These are phyloP conservation scores for Agapetus fuscipes DNA, from an alignment of 2,888 invertebrate species.

Conservation along the genomic window DNA sequence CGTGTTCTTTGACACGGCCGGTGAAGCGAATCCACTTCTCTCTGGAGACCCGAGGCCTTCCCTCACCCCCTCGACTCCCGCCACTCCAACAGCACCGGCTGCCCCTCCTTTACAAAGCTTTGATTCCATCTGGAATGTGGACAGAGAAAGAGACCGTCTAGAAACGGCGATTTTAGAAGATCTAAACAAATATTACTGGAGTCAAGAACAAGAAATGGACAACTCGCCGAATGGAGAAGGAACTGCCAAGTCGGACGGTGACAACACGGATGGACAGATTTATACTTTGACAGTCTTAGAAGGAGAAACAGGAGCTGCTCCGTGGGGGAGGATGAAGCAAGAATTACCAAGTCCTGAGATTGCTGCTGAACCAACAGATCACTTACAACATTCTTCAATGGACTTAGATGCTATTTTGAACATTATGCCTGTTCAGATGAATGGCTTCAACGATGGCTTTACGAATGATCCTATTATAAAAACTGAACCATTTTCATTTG, in stretches of 20 bases:
- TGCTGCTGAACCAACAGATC: slow-evolving; percentile 41
- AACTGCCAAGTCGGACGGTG: slow-evolving; percentile 41
- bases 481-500: slow-evolving; percentile 64
- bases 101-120: slow-evolving; percentile 40
- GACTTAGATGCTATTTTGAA: slow-evolving; percentile 75
- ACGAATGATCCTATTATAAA: slow-evolving; percentile 53
- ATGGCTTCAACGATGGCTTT: slow-evolving; percentile 50
- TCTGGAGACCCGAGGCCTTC: slow-evolving; percentile 38
- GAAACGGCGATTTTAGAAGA: slow-evolving; percentile 73
- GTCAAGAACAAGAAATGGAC: slow-evolving; percentile 49
- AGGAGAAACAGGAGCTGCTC: slow-evolving; percentile 55
- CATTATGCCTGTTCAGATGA: slow-evolving; percentile 55
- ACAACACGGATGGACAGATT: slow-evolving; percentile 70
- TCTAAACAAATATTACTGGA: slow-evolving; percentile 78
- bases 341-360: slow-evolving; percentile 51
- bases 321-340: slow-evolving; percentile 58
- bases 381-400: slow-evolving; percentile 47
- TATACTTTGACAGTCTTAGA: slow-evolving; percentile 82
- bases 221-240: slow-evolving; percentile 38
- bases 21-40: slow-evolving; percentile 40
- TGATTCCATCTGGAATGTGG: slow-evolving; percentile 58
- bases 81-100: slow-evolving; percentile 36
- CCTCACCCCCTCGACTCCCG: slow-evolving; percentile 30
- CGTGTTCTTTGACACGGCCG: slow-evolving; percentile 53
- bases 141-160: slow-evolving; percentile 58